Evolutionary conservation across 2,113 vertebrate species (phyloP).

Genomic region (Pipra filicauda): DNA sequence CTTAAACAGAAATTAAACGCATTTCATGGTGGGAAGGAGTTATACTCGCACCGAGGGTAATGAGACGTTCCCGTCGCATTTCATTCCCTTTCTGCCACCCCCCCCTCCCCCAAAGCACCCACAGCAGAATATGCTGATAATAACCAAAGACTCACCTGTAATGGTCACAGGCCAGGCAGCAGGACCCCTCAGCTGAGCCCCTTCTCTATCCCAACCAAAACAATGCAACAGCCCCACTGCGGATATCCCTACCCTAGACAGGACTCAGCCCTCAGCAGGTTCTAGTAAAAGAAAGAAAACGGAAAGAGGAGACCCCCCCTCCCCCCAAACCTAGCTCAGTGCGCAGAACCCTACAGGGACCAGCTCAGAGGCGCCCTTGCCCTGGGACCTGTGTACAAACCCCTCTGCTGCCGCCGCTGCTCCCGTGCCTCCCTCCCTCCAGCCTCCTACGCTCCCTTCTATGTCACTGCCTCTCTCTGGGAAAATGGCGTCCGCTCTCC

Average conservation of each 20-base stretch:
- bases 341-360: slow-evolving; percentile 1
- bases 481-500: slow-evolving; percentile 80
- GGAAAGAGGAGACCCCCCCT: slow-evolving; percentile 35
- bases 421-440: slow-evolving; percentile 69
- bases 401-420: slow-evolving; percentile 56
- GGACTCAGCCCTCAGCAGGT: slow-evolving; percentile 8
- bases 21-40: background rate
- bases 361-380: slow-evolving; percentile 19
- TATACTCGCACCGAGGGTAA: background rate
- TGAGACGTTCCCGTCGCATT: background rate
- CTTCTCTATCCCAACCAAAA: slow-evolving; percentile 79
- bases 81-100: background rate
- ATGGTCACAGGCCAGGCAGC: slow-evolving; percentile 85
- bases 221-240: slow-evolving; percentile 87
- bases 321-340: slow-evolving; percentile 8
- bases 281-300: background rate
- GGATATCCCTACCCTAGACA: slow-evolving; percentile 70
- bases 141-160: slow-evolving; percentile 84
- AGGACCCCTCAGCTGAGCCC: slow-evolving; percentile 69
- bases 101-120: background rate
- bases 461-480: slow-evolving; percentile 81
- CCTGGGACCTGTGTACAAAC: slow-evolving; percentile 68
- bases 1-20: background rate
- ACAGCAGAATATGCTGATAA: background rate
- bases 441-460: slow-evolving; percentile 77